Evolutionary conservation across 2,113 vertebrate genomes (phyloP).

Genomic region (Aspidoscelis tigris): DNA sequence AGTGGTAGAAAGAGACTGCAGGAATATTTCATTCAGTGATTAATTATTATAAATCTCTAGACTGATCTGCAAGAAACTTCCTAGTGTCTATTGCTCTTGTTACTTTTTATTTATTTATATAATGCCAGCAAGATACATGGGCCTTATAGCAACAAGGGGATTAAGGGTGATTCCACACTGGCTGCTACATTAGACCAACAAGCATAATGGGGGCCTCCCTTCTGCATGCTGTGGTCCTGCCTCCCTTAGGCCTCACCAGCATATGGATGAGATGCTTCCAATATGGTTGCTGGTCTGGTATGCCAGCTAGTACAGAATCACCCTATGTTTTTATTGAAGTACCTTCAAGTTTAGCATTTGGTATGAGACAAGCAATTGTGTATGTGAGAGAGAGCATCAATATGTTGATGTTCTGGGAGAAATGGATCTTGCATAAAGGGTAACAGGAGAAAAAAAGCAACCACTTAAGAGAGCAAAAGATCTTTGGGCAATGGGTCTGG

Average conservation of each 20-base stretch:
- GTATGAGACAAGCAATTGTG: neutral
- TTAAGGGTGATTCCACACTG: too few relatives aligned
- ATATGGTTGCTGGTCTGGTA: too few relatives aligned
- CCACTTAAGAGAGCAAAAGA: neutral
- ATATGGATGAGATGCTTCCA: too few relatives aligned
- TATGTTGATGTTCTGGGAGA: neutral
- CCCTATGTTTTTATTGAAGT: neutral
- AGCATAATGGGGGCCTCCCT: too few relatives aligned
- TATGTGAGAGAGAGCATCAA: too few relatives aligned
- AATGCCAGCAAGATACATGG: too few relatives aligned
- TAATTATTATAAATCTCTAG: neutral
- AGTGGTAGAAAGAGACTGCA: conserved; percentile 18
- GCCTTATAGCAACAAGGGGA: neutral
- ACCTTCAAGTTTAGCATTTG: neutral
- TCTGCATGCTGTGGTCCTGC: too few relatives aligned
- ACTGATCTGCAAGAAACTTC: neutral
- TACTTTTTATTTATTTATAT: neutral
- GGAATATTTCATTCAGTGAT: conserved; percentile 37
- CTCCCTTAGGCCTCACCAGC: too few relatives aligned
- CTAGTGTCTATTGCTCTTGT: neutral
- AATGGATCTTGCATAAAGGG: neutral
- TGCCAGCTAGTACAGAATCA: too few relatives aligned
- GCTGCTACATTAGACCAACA: too few relatives aligned
- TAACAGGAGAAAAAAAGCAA: neutral
- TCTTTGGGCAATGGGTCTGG: neutral